These are phyloP conservation scores for Eupleurogrammus muticus DNA, from an alignment of 2,797 vertebrate species.

Conservation along the genomic window DNA sequence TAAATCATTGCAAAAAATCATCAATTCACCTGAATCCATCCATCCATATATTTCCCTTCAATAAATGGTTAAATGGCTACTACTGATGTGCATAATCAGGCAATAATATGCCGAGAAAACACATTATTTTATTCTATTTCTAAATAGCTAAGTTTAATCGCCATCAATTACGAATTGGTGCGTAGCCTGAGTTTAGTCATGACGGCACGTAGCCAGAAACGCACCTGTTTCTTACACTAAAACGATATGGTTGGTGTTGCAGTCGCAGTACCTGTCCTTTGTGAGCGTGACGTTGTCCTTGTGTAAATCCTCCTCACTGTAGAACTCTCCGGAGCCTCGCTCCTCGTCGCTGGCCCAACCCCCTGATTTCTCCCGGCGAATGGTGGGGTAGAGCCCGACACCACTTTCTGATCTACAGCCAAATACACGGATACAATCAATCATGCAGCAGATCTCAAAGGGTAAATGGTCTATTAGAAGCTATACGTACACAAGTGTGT, in stretches of 20 bases:
- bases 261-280: constrained; percentile 84
- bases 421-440: not conserved
- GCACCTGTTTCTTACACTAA: not conserved
- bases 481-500: too few species aligned
- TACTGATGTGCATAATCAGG: too few species aligned
- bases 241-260: not conserved
- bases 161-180: too few species aligned
- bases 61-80: too few species aligned
- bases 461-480: not conserved
- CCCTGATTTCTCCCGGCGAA: constrained; percentile 84
- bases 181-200: too few species aligned
- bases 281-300: constrained; percentile 90
- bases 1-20: too few species aligned
- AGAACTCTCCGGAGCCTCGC: constrained; percentile 87
- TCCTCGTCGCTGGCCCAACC: constrained; percentile 86
- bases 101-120: too few species aligned
- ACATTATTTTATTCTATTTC: too few species aligned
- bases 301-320: constrained; percentile 92
- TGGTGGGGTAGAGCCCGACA: constrained; percentile 86
- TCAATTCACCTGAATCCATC: too few species aligned
- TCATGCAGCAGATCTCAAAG: not conserved
- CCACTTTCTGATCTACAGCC: constrained; percentile 87
- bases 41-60: too few species aligned
- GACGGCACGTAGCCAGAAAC: not conserved
- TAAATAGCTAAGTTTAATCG: too few species aligned